Base-by-base conservation (phyloP, 2,113 vertebrate species). In the Spizaetus ornatus region DNA sequence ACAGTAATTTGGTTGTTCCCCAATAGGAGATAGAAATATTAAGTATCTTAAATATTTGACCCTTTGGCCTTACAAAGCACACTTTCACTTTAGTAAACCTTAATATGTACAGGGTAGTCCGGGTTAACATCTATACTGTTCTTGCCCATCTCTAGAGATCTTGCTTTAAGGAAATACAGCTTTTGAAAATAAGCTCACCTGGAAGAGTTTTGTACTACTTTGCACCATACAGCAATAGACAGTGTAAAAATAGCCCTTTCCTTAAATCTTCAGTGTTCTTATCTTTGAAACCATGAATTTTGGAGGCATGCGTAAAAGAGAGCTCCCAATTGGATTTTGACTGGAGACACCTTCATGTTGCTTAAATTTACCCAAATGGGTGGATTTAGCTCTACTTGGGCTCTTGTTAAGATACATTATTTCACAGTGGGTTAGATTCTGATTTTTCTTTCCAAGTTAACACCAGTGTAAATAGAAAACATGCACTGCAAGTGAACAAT, bases 401-500 rank as follows among this genome's bases (percentile, higher is more conserved):
- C 23, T 42, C 87, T 42, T 59, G 55, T 88, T 88, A 62, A 73
- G 38, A 15, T 36, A 42, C 17, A 19, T 26, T 76, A 0, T 69
- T 77, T 88, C 47, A 67, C 45, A 70, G 47, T 61, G 66, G 56
- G 67, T 65, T 71, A 61, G 34, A 85, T 81, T 86, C 38, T 92
- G 82, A n/a, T 66, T 92, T 92, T 86, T 86, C 58, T 73, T 67
- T 90, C 66, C n/a, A 69, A 65, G 52, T 77, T 95, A 87, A 93
- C 55, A 66, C 34, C 67, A 88, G 38, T 1, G 4, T 52, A 94
- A 96, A 94, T 95, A 89, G 87, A 82, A 93, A 88, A 93, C 92
- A 77, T 56, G 17, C 74, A n/a, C 42, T 73, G 83, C 45, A 91
- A 97, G 86, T 88, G 95, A 96, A 78, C 43, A 91, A 15, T 92